phyloP scores from a whole-genome alignment of 2,797 vertebrate genomes.

The Pangasius sanitwongsei region DNA sequence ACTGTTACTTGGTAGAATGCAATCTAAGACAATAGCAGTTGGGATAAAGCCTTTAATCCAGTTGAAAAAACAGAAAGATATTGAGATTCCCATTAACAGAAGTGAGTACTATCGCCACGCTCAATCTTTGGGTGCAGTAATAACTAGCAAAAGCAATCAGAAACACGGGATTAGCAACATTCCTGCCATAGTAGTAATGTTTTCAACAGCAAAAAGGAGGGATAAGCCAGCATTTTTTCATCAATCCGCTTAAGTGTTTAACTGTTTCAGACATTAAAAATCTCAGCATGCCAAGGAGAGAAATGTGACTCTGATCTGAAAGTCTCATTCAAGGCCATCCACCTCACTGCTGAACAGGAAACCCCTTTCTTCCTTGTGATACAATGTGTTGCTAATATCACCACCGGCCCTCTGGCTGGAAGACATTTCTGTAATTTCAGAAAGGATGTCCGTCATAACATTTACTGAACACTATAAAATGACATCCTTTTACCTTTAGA shows the following conservation, averaged over 20 bases:
- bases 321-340: too few relatives aligned
- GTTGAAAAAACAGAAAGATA: neutral
- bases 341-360: neutral
- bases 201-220: conserved; percentile 13
- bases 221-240: conserved; percentile 36
- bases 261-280: conserved; percentile 44
- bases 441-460: neutral
- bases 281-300: conserved; percentile 5
- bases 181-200: conserved; percentile 43
- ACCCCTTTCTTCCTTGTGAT: neutral
- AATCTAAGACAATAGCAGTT: neutral
- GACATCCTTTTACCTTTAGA: neutral
- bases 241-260: conserved; percentile 7
- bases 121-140: neutral
- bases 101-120: neutral
- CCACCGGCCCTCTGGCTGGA: neutral
- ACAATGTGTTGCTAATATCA: neutral
- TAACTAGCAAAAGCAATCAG: conserved; percentile 4
- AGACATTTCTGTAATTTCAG: neutral
- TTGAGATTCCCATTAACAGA: neutral
- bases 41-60: neutral
- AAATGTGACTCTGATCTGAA: conserved; percentile 46
- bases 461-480: neutral
- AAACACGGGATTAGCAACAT: conserved; percentile 52
- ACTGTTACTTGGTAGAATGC: neutral